Conservation (phyloP, 2,797 vertebrate species). For the Semaprochilodus insignis region DNA sequence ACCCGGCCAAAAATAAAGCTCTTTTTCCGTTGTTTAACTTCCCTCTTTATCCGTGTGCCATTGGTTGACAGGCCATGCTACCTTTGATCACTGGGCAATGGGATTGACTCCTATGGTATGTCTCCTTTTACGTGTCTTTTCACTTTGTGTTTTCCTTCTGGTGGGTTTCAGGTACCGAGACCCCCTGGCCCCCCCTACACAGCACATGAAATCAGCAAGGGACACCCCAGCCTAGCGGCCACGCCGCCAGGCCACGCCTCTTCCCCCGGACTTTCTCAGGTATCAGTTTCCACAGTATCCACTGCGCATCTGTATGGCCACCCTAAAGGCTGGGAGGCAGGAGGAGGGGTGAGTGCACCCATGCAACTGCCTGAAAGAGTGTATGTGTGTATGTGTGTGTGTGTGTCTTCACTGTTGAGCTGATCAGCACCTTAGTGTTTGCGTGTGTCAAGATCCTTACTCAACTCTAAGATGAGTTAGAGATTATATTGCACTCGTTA, state of each 20-base stretch:
- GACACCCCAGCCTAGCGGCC: slow-evolving; percentile 91
- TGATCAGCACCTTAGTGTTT: slow-evolving; percentile 19
- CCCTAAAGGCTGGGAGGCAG: slow-evolving; percentile 82
- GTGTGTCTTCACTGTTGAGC: slow-evolving; percentile 2
- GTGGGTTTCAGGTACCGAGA: slow-evolving; percentile 88
- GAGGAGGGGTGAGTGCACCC: slow-evolving; percentile 78
- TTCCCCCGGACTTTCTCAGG: slow-evolving; percentile 96
- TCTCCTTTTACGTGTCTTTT: background rate
- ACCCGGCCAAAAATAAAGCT: background rate
- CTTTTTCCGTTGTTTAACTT: background rate
- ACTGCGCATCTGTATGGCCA: slow-evolving; percentile 75
- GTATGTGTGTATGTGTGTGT: slow-evolving; percentile 29
- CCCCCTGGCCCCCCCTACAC: slow-evolving; percentile 89
- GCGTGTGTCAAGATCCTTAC: background rate
- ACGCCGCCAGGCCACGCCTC: slow-evolving; percentile 95
- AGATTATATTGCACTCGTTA: background rate
- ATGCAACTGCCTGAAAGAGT: slow-evolving; percentile 44
- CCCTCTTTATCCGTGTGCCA: background rate
- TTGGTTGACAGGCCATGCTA: background rate
- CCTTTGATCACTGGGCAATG: background rate
- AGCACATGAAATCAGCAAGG: slow-evolving; percentile 96
- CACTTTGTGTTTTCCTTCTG: slow-evolving; percentile 44
- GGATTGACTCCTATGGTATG: background rate
- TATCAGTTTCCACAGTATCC: slow-evolving; percentile 83
- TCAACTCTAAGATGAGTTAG: background rate